These are phyloP conservation scores for Cyprinodon tularosa DNA, from an alignment of 2,113 vertebrate species.

Conservation along the genomic window DNA sequence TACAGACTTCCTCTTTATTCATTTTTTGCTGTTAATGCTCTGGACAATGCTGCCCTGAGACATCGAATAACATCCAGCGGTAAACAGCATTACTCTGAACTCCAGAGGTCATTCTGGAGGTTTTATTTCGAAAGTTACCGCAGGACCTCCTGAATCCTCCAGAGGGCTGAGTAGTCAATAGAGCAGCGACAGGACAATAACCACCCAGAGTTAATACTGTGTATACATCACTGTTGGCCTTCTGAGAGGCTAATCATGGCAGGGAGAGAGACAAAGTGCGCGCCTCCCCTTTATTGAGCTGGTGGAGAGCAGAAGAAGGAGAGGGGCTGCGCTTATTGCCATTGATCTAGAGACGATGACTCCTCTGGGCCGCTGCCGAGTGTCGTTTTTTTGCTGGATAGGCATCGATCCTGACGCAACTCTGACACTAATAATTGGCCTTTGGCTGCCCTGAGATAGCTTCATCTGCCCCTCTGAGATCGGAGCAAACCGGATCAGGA, in stretches of 20 bases:
- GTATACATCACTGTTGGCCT: conserved; percentile 22
- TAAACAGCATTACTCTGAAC: background rate
- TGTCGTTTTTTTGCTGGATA: conserved; percentile 38
- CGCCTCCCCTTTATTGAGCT: conserved; percentile 35
- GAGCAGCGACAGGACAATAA: conserved; percentile 37
- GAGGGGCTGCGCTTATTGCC: conserved; percentile 26
- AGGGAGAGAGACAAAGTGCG: conserved; percentile 20
- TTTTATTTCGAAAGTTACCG: background rate
- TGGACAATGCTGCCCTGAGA: background rate
- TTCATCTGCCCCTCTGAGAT: background rate
- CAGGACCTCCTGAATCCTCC: background rate
- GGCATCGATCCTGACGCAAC: conserved; percentile 41
- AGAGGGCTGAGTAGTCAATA: conserved; percentile 22
- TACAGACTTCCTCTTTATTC: background rate
- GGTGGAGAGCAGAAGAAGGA: conserved; percentile 10
- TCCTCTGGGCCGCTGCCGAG: conserved; percentile 27
- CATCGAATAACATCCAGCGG: no score
- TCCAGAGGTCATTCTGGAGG: background rate
- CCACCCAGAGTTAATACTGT: conserved; percentile 25
- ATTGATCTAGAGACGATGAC: conserved; percentile 45
- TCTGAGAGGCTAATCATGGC: conserved; percentile 25
- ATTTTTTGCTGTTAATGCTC: no score
- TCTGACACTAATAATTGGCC: conserved; percentile 58
- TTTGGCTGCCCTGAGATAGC: conserved; percentile 1
- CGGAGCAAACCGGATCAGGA: background rate